Base-by-base conservation (phyloP, 2,797 vertebrate species). In the Taenioides sp. region DNA sequence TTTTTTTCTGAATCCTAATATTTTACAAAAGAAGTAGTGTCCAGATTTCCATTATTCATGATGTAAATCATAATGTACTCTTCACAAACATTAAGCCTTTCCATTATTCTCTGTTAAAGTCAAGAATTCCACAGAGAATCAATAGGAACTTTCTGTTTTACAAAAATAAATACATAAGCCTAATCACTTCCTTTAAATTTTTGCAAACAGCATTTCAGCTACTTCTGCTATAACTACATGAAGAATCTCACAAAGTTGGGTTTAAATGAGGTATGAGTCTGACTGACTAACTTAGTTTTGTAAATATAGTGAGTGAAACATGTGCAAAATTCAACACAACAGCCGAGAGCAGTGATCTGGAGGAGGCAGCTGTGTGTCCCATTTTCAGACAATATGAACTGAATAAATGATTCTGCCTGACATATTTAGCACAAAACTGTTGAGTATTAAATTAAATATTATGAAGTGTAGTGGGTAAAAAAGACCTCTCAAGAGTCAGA, bases 341-440 rank as follows among this genome's bases (percentile, higher is more conserved):
- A 63, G 81, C 68, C 57, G 76, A 78, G 75, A 65, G 75, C 59
- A 63, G 76, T 80, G 72, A 73, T 82, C 77, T 80, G 76, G 70
- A 79, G 66, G 70, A 80, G 31, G 55, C 80, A 73, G 73, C 65
- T 64, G 71, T 85, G 73, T 65, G 3, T 69, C 55, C 64, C 25
- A 47, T 81, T 78, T 66, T 63, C 58, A 72, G 72, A 27, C 25
- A 27, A 66, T 17, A 28, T 52, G 47, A 27, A 31, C 65, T 20
- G 47, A 66, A 66, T 65, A 49, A 27, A 65, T 20, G 54, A 5
- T 17, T 65, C 25, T 50, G 65, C 49, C 14, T 50, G 47, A 52
- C 25, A 66, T 52, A 27, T 16, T 49, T 65, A 50, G 17, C 16
- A 28, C 28, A n/a, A n/a, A 34, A 12, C 18, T 63, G 4, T 25